phyloP scores from a whole-genome alignment of 2,113 vertebrate genomes.

The Candoia aspera region DNA sequence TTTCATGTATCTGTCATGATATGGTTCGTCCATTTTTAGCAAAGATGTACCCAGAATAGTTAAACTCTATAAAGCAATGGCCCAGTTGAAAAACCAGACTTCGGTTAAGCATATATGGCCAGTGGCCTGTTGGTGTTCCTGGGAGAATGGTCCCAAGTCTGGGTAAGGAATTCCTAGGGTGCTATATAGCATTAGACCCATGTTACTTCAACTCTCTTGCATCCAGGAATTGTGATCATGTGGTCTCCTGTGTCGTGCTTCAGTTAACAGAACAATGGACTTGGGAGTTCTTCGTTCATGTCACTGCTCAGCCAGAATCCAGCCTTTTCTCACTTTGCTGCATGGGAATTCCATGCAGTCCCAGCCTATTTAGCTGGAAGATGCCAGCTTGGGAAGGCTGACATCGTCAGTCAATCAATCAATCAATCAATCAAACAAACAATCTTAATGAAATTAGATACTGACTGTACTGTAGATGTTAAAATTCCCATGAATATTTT shows the following conservation, averaged over 20 bases:
- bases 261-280: background rate
- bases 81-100: background rate
- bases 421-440: background rate
- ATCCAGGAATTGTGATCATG: background rate
- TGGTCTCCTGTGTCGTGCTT: background rate
- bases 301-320: too few species aligned
- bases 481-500: background rate
- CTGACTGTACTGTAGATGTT: background rate
- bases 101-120: background rate
- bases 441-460: background rate
- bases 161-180: too few species aligned
- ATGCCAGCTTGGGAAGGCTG: background rate
- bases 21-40: too few species aligned
- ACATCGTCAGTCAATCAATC: background rate
- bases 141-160: background rate
- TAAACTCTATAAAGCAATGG: too few species aligned
- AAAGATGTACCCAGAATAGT: too few species aligned
- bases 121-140: background rate
- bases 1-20: too few species aligned
- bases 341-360: too few species aligned
- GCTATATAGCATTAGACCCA: background rate
- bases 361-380: too few species aligned
- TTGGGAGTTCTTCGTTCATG: background rate
- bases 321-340: too few species aligned
- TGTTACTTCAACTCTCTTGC: background rate